Percentiles rank a stretch among this genome's conserved stretches.
Conservation (phyloP, 1,140 invertebrate genomes). For the Doryteuthis pealeii region DNA sequence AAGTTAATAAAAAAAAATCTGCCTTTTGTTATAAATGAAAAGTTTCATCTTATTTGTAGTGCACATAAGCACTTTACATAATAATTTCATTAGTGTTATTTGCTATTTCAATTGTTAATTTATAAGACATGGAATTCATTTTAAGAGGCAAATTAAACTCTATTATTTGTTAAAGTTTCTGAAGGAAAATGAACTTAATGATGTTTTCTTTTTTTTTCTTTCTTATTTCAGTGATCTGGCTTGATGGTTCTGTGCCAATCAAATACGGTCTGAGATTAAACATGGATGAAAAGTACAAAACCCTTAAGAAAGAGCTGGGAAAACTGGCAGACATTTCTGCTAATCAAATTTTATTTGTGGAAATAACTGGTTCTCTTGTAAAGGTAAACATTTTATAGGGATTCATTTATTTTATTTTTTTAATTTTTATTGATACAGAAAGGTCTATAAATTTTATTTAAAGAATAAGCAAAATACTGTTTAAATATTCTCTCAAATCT, state of each 20-base stretch:
- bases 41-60: too few species aligned
- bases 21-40: too few species aligned
- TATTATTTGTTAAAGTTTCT: too few species aligned
- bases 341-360: constrained; percentile 70
- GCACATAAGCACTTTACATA: too few species aligned
- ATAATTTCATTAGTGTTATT: too few species aligned
- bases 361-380: constrained; percentile 71
- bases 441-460: background rate
- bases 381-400: constrained; percentile 61
- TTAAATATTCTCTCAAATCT: too few species aligned
- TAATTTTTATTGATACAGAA: background rate
- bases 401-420: background rate
- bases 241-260: constrained; percentile 77
- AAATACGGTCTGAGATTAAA: constrained; percentile 81
- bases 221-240: constrained; percentile 68
- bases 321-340: constrained; percentile 68
- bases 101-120: too few species aligned
- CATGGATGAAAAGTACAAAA: constrained; percentile 75
- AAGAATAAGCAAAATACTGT: background rate
- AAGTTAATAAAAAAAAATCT: too few species aligned
- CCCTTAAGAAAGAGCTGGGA: constrained; percentile 72
- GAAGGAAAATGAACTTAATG: too few species aligned
- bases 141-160: too few species aligned
- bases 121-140: too few species aligned
- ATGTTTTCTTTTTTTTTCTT: background rate